Percentiles rank a stretch among this genome's conserved stretches.
Evolutionary conservation across 2,888 invertebrate genomes (phyloP).

Genomic region (Dendrolimus houi): DNA sequence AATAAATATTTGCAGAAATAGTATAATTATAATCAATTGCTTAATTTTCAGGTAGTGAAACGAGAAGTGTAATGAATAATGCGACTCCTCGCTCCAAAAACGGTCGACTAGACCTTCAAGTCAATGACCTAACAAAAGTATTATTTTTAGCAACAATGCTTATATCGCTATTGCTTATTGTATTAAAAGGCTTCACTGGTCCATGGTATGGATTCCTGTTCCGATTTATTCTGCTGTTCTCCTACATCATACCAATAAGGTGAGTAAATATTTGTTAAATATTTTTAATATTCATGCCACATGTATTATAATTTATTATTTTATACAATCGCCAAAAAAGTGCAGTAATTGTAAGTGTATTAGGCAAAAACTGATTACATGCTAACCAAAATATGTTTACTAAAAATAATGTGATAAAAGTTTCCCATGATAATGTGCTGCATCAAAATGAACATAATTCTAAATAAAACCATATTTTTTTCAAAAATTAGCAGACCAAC

Average conservation of each 20-base stretch:
- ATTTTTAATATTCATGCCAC: too few relatives aligned
- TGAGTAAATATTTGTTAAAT: conserved; percentile 36
- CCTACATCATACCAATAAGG: conserved; percentile 99
- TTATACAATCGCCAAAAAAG: too few relatives aligned
- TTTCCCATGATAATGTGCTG: too few relatives aligned
- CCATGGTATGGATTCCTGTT: conserved; percentile 98
- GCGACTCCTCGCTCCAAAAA: conserved; percentile 97
- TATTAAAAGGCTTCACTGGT: conserved; percentile 96
- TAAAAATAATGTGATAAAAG: too few relatives aligned
- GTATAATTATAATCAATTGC: not conserved
- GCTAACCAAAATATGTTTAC: too few relatives aligned
- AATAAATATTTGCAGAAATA: too few relatives aligned
- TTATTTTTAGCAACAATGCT: conserved; percentile 94
- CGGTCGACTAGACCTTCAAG: conserved; percentile 95
- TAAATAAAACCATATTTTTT: too few relatives aligned
- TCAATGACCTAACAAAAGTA: conserved; percentile 97
- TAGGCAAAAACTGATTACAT: too few relatives aligned
- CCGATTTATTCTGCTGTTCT: conserved; percentile 96
- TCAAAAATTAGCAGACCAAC: too few relatives aligned
- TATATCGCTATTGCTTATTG: conserved; percentile 95
- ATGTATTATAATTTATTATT: too few relatives aligned
- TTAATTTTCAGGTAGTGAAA: conserved; percentile 85
- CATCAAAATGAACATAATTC: too few relatives aligned
- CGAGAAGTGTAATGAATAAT: conserved; percentile 99
- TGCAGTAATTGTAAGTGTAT: too few relatives aligned